Conservation (phyloP, 2,113 vertebrate genomes). For the Thryonomys swinderianus region DNA sequence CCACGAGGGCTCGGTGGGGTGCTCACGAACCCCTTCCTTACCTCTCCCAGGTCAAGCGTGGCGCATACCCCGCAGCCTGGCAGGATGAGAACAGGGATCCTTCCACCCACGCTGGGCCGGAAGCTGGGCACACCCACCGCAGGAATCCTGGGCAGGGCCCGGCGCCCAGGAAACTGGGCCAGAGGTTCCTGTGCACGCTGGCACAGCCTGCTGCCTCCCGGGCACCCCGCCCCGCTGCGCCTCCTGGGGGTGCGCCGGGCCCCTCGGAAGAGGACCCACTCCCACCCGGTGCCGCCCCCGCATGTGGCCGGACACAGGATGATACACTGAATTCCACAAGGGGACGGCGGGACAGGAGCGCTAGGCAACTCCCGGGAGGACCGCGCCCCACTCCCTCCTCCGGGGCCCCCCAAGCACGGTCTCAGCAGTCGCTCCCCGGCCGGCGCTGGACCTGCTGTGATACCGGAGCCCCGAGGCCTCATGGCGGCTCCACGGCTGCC, state of each 20-base stretch:
- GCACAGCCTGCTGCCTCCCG: neutral
- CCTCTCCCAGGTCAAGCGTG: rapidly evolving
- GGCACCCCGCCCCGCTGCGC: neutral
- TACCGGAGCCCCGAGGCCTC: neutral
- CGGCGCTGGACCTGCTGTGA: neutral
- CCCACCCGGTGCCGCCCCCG: rapidly evolving
- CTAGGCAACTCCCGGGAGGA: neutral
- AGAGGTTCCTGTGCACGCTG: constrained; percentile 20
- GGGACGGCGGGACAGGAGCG: neutral
- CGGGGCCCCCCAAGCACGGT: neutral
- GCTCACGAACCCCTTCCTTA: neutral
- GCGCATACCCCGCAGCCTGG: rapidly evolving
- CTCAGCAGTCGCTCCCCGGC: neutral
- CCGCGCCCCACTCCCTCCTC: neutral
- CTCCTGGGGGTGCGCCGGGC: neutral
- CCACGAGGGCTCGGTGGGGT: rapidly evolving
- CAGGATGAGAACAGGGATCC: neutral
- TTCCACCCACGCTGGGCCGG: constrained; percentile 28
- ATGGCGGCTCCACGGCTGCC: rapidly evolving
- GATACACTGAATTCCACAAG: too few relatives aligned
- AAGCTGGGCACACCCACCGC: constrained; percentile 66
- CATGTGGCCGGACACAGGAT: neutral
- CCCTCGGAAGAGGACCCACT: neutral
- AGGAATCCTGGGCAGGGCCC: constrained; percentile 71
- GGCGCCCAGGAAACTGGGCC: constrained; percentile 70